Evolutionary conservation across 1,140 invertebrate genomes (phyloP).

Genomic region (Zaprionus gabonicus): DNA sequence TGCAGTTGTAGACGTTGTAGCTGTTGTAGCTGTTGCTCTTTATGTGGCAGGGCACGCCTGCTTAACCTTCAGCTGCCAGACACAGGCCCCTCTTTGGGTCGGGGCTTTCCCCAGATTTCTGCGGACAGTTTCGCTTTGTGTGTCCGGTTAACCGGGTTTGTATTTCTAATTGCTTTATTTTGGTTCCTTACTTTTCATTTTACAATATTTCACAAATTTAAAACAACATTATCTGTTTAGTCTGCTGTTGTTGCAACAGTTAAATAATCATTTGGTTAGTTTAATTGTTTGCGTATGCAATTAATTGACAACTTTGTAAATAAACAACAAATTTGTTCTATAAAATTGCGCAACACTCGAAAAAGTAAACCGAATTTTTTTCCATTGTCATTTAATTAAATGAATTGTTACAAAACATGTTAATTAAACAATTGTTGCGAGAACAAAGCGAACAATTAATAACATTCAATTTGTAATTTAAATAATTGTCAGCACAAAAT

Average conservation of each 20-base stretch:
- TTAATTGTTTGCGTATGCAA: constrained; percentile 32
- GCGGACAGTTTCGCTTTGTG: constrained; percentile 31
- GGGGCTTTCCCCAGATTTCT: neutral
- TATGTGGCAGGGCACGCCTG: constrained; percentile 49
- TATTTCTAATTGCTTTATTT: constrained; percentile 46
- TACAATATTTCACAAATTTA: neutral
- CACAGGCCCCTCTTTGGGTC: constrained; percentile 28
- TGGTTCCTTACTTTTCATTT: constrained; percentile 1
- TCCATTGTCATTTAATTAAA: neutral
- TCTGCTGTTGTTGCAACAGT: constrained; percentile 1
- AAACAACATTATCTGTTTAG: neutral
- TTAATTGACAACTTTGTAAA: constrained; percentile 12
- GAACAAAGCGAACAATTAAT: neutral
- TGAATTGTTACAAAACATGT: neutral
- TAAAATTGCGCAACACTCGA: neutral
- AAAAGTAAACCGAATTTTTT: neutral
- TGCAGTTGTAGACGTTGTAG: constrained; percentile 43
- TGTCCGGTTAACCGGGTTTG: constrained; percentile 28
- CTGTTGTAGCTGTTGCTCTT: constrained; percentile 37
- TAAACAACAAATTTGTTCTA: neutral
- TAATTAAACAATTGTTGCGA: constrained; percentile 29
- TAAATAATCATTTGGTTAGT: constrained; percentile 29
- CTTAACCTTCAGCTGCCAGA: constrained; percentile 73
- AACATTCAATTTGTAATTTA: constrained; percentile 12
- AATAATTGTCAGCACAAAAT: constrained; percentile 14